These are phyloP conservation scores for Reinhardtius hippoglossoides DNA, from an alignment of 2,113 vertebrate genomes.

Conservation along the genomic window DNA sequence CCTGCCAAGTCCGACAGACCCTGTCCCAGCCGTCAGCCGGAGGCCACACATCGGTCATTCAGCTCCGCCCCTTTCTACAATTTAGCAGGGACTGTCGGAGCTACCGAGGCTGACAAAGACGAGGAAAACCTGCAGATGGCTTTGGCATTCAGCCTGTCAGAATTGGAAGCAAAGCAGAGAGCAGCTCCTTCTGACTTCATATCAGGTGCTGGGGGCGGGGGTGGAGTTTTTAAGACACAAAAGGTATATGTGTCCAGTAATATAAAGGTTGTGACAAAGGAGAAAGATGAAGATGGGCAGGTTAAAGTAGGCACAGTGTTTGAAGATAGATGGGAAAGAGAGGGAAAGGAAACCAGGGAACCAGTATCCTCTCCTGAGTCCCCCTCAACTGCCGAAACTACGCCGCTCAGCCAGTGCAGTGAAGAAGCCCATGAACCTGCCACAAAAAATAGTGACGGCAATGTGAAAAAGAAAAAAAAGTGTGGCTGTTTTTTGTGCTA, in stretches of 20 bases:
- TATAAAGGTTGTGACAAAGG: slow-evolving; percentile 11
- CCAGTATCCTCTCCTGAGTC: slow-evolving; percentile 37
- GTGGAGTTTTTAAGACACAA: slow-evolving; percentile 16
- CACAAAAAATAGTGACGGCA: slow-evolving; percentile 31
- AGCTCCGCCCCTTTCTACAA: slow-evolving; percentile 84
- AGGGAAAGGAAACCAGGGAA: slow-evolving; percentile 14
- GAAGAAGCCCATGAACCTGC: slow-evolving; percentile 43
- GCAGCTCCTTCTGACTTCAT: slow-evolving; percentile 83
- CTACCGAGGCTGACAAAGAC: slow-evolving; percentile 85
- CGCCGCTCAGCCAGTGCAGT: slow-evolving; percentile 29
- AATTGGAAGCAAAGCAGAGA: slow-evolving; percentile 92
- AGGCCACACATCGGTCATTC: slow-evolving; percentile 73
- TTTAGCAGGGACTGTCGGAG: slow-evolving; percentile 66
- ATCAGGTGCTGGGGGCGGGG: slow-evolving; percentile 80
- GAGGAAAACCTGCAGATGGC: slow-evolving; percentile 96
- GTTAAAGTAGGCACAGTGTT: slow-evolving; percentile 22
- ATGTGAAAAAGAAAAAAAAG: slow-evolving; percentile 75
- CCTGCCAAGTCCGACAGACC: slow-evolving; percentile 15
- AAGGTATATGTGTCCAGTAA: not conserved
- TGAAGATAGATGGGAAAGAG: not conserved
- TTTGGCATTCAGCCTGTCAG: slow-evolving; percentile 96
- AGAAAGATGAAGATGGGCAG: slow-evolving; percentile 7
- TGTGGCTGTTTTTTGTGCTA: slow-evolving; percentile 78
- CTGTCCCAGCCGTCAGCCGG: slow-evolving; percentile 29
- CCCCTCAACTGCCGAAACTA: slow-evolving; percentile 32